Evolutionary conservation across 2,888 invertebrate species (phyloP).

Genomic region (Philonicus albiceps): DNA sequence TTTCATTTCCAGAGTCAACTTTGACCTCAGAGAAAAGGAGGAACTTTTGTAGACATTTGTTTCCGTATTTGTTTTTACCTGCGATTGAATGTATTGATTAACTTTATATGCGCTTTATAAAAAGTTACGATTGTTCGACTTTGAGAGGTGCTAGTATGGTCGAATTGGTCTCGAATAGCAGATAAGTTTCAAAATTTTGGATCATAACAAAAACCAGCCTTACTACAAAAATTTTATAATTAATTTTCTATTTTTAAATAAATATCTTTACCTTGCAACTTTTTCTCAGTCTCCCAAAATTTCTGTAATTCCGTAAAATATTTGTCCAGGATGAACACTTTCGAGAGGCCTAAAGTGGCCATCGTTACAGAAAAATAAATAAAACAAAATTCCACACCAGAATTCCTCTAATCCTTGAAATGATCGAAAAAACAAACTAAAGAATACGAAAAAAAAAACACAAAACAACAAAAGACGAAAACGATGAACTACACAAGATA

Average conservation of each 20-base stretch:
- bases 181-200: no score
- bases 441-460: not conserved
- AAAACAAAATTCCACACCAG: not conserved
- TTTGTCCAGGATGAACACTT: conserved; percentile 97
- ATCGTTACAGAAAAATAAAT: conserved; percentile 64
- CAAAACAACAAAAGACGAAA: not conserved
- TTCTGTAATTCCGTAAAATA: conserved; percentile 96
- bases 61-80: no score
- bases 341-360: conserved; percentile 96
- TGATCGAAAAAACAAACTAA: not conserved
- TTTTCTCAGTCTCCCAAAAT: conserved; percentile 96
- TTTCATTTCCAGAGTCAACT: no score
- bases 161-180: no score
- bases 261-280: conserved; percentile 84
- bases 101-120: no score
- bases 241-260: not conserved
- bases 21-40: no score
- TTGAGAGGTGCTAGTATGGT: no score
- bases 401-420: not conserved
- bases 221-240: no score
- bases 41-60: no score
- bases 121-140: no score
- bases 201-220: no score
- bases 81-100: no score
- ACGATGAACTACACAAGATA: not conserved